Evolutionary conservation across 2,113 vertebrate species (phyloP).

Genomic region (Ptilorrhoa leucosticta): DNA sequence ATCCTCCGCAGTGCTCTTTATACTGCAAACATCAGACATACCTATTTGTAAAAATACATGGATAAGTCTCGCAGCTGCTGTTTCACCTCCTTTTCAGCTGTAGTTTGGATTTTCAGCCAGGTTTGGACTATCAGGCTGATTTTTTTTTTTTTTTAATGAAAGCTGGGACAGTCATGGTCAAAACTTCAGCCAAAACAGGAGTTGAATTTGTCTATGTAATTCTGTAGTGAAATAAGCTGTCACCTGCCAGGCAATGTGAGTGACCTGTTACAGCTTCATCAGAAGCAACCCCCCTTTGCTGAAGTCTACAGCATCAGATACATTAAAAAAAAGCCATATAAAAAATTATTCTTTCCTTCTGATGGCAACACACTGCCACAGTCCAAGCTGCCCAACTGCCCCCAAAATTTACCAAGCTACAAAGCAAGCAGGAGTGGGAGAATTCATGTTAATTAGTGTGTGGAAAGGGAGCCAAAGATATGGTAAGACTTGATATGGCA

Average conservation of each 20-base stretch:
- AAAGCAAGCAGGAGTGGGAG: not conserved
- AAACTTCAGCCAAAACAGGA: not conserved
- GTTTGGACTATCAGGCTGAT: not conserved
- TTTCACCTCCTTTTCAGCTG: not conserved
- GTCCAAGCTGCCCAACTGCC: not conserved
- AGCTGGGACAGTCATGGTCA: not conserved
- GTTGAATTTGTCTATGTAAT: not conserved
- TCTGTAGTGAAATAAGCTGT: not conserved
- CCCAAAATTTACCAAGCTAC: not conserved
- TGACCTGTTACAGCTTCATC: not conserved
- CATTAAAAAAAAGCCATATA: not conserved
- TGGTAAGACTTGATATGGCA: not conserved
- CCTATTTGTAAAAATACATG: not conserved
- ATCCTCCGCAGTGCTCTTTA: not conserved
- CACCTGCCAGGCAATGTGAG: not conserved
- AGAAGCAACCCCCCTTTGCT: not conserved
- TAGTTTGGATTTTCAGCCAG: not conserved
- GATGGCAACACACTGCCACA: not conserved
- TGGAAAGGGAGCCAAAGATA: not conserved
- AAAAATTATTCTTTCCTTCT: not conserved
- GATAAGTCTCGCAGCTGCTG: not conserved
- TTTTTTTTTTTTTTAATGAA: not conserved
- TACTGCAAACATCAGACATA: not conserved
- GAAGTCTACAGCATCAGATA: not conserved
- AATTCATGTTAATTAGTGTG: not conserved